These are phyloP conservation scores for Indicator maculatus DNA, from an alignment of 2,113 vertebrate genomes.

Conservation along the genomic window DNA sequence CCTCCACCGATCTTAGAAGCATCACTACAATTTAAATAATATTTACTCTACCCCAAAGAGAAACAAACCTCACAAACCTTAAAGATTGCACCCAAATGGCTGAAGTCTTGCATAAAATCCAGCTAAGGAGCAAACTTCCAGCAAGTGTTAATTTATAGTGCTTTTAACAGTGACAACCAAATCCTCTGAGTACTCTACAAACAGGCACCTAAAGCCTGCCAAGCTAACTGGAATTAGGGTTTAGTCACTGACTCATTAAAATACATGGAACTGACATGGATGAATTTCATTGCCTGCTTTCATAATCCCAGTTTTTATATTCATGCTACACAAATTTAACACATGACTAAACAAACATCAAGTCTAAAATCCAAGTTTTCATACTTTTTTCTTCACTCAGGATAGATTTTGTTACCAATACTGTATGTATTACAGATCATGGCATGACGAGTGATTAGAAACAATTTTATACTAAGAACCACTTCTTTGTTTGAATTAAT, in stretches of 20 bases:
- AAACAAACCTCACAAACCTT: not conserved
- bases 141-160: not conserved
- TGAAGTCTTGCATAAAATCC: not conserved
- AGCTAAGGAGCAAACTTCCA: not conserved
- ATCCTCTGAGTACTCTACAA: not conserved
- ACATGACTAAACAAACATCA: not conserved
- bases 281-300: not conserved
- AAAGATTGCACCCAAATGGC: not conserved
- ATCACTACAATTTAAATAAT: not conserved
- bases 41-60: not conserved
- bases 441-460: not conserved
- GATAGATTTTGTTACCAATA: not conserved
- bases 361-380: not conserved
- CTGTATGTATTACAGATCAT: not conserved
- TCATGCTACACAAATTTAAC: not conserved
- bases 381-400: not conserved
- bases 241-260: not conserved
- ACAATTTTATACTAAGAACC: not conserved
- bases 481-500: not conserved
- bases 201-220: not conserved
- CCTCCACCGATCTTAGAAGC: not conserved
- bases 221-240: accelerated
- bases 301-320: not conserved
- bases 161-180: not conserved
- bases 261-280: not conserved